Conservation (phyloP, 2,797 vertebrate genomes). For the Arrhamphus sclerolepis region DNA sequence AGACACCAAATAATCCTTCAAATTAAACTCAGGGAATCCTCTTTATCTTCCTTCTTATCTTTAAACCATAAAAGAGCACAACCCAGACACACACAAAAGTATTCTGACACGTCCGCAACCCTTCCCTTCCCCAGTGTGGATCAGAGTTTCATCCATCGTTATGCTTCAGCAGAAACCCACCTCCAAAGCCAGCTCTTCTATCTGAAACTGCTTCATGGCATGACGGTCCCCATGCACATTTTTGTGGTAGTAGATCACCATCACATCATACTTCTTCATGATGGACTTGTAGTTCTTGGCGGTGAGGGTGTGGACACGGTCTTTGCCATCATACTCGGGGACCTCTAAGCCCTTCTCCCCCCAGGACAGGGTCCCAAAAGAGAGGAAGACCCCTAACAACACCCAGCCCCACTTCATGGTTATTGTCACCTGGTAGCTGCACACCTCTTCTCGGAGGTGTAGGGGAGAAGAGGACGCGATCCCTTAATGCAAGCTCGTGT, state of each 20-base stretch:
- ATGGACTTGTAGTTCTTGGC: slow-evolving; percentile 88
- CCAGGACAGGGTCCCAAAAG: slow-evolving; percentile 67
- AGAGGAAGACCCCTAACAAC: slow-evolving; percentile 74
- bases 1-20: no score
- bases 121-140: slow-evolving; percentile 22
- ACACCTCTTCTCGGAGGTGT: slow-evolving; percentile 46
- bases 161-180: slow-evolving; percentile 75
- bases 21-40: no score
- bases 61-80: no score
- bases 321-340: slow-evolving; percentile 88
- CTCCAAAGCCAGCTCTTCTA: slow-evolving; percentile 91
- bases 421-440: slow-evolving; percentile 16
- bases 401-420: slow-evolving; percentile 82
- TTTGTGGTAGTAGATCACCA: slow-evolving; percentile 90
- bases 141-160: slow-evolving; percentile 36
- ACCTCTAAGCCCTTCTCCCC: slow-evolving; percentile 85
- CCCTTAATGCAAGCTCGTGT: slow-evolving; percentile 51
- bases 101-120: slow-evolving; percentile 31
- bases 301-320: slow-evolving; percentile 85
- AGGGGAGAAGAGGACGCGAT: slow-evolving; percentile 35
- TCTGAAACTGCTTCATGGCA: slow-evolving; percentile 86
- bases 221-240: slow-evolving; percentile 82
- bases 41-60: no score
- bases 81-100: background rate
- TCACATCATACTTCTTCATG: slow-evolving; percentile 90